Evolutionary conservation across 1,140 invertebrate genomes (phyloP).

Genomic region (Lordiphosa collinella): DNA sequence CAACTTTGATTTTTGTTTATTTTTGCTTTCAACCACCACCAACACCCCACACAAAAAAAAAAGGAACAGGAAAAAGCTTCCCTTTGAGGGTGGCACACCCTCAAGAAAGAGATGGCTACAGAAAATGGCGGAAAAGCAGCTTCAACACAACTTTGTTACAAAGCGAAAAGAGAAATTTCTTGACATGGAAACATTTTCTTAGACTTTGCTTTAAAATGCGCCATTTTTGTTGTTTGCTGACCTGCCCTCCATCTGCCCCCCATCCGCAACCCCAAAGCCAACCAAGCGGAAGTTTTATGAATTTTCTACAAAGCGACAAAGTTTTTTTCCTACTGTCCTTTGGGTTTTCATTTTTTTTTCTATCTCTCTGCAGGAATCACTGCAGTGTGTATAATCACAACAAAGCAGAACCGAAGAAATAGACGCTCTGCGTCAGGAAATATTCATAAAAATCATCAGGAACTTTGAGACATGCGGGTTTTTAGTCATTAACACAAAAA

Average conservation of each 20-base stretch:
- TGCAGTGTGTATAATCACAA: slow-evolving; percentile 69
- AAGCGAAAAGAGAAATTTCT: slow-evolving; percentile 30
- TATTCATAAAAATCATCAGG: slow-evolving; percentile 65
- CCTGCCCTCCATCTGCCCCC: not conserved
- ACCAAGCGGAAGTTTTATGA: slow-evolving; percentile 75
- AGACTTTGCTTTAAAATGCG: slow-evolving; percentile 68
- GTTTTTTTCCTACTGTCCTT: slow-evolving; percentile 48
- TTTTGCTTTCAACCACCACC: slow-evolving; percentile 51
- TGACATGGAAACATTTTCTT: slow-evolving; percentile 51
- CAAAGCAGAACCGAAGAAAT: not conserved
- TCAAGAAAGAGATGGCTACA: not conserved
- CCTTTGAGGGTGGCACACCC: slow-evolving; percentile 1
- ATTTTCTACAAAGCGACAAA: slow-evolving; percentile 71
- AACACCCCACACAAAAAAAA: slow-evolving; percentile 16
- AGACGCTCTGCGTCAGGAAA: slow-evolving; percentile 54
- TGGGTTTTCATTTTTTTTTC: slow-evolving; percentile 25
- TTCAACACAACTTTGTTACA: slow-evolving; percentile 22
- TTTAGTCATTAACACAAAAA: slow-evolving; percentile 24
- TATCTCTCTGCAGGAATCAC: slow-evolving; percentile 60
- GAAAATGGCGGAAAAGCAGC: slow-evolving; percentile 44
- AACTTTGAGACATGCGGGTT: slow-evolving; percentile 50
- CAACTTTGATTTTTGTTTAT: slow-evolving; percentile 78
- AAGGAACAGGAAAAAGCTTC: not conserved
- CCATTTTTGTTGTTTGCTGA: slow-evolving; percentile 69
- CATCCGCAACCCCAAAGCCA: slow-evolving; percentile 12